Conservation (phyloP, 2,888 invertebrate species). For the Clusia tigrina region DNA sequence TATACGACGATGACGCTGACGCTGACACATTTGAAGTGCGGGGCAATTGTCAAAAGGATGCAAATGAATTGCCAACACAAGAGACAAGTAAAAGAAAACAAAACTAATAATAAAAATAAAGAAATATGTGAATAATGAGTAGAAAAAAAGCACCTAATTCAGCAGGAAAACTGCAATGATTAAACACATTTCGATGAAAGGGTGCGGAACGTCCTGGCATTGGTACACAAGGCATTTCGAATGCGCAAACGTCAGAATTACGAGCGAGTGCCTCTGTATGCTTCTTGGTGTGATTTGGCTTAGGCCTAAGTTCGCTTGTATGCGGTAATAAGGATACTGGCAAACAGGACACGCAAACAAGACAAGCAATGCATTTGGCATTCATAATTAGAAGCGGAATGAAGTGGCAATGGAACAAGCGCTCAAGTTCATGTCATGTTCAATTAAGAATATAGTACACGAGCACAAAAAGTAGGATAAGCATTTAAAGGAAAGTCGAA, state of each 20-base stretch:
- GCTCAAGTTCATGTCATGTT: background rate
- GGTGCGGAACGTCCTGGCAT: background rate
- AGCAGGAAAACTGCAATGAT: background rate
- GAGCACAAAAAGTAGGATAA: no score
- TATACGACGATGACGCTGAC: slow-evolving; percentile 6
- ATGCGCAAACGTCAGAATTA: slow-evolving; percentile 1
- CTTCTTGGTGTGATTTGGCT: no score
- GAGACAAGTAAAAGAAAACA: background rate
- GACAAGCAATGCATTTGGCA: no score
- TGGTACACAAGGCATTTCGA: background rate
- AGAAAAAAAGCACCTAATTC: background rate
- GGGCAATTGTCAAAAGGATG: slow-evolving; percentile 4
- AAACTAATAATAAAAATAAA: slow-evolving; percentile 15
- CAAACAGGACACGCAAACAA: no score
- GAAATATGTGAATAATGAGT: background rate
- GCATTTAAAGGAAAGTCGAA: no score
- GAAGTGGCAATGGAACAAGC: background rate
- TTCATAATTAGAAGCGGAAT: background rate
- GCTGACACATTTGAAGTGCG: slow-evolving; percentile 1
- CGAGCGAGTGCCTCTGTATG: background rate
- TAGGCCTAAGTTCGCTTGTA: no score
- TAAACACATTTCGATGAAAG: background rate
- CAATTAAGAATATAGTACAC: no score
- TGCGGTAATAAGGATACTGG: no score
- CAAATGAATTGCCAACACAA: slow-evolving; percentile 7